Evolutionary conservation across 2,113 vertebrate species (phyloP).

Genomic region (Tachuris rubrigastra): DNA sequence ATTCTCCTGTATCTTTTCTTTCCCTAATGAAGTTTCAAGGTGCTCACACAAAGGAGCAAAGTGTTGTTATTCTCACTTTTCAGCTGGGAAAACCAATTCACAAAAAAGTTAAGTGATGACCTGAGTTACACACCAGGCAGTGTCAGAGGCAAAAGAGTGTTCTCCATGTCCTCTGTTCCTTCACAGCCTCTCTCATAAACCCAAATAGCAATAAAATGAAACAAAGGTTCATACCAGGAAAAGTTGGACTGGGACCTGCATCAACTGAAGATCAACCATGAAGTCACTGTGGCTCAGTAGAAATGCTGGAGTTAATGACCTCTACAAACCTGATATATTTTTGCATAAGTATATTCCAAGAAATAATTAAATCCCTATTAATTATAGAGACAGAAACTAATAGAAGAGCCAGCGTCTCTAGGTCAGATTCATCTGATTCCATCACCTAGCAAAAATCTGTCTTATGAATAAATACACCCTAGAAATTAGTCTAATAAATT

Average conservation of each 20-base stretch:
- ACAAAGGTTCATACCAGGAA: neutral
- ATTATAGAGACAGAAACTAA: neutral
- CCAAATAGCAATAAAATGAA: neutral
- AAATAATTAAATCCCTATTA: neutral
- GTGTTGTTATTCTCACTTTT: neutral
- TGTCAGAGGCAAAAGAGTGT: neutral
- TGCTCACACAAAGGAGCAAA: neutral
- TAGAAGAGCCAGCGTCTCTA: neutral
- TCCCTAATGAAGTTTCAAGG: neutral
- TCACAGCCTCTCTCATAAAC: neutral
- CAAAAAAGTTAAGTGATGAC: rapidly evolving
- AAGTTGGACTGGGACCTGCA: neutral
- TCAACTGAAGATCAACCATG: neutral
- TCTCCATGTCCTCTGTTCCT: neutral
- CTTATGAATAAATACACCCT: neutral
- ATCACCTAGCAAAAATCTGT: neutral
- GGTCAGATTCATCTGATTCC: neutral
- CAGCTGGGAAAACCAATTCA: neutral
- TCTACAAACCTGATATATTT: neutral
- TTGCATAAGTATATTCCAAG: neutral
- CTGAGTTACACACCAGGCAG: neutral
- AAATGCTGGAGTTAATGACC: neutral
- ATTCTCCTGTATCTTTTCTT: neutral
- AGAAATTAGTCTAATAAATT: neutral
- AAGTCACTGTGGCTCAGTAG: neutral